phyloP scores from a whole-genome alignment of 2,888 invertebrate species.

The Tipula vernalis region DNA sequence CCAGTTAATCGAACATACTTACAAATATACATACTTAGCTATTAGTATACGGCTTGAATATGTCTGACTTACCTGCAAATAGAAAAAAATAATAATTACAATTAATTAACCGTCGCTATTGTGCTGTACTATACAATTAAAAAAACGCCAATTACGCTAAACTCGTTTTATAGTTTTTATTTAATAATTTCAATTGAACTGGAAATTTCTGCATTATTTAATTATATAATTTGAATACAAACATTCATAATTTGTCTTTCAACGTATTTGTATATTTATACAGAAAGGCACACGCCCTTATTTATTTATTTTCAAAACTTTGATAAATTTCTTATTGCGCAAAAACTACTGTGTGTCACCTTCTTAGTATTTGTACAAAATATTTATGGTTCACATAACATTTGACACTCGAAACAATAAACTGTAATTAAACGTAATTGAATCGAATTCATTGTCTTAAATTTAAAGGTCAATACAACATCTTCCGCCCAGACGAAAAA shows the following conservation, averaged over 20 bases:
- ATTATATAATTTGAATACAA: not conserved
- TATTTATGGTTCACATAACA: not conserved
- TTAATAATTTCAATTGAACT: not conserved
- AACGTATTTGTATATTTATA: too few relatives aligned
- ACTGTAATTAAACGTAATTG: not conserved
- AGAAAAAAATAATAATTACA: not conserved
- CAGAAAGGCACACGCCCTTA: too few relatives aligned
- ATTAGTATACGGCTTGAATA: not conserved
- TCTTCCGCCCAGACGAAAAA: not conserved
- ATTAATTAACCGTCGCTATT: not conserved
- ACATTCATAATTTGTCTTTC: too few relatives aligned
- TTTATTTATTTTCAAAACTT: too few relatives aligned
- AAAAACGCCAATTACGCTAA: not conserved
- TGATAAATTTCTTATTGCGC: too few relatives aligned
- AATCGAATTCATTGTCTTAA: not conserved
- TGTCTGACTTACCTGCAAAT: not conserved
- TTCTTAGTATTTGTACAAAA: not conserved
- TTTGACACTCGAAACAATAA: not conserved
- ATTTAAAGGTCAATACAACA: not conserved
- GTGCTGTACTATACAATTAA: not conserved
- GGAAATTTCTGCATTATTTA: not conserved
- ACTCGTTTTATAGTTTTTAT: not conserved
- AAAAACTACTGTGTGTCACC: not conserved
- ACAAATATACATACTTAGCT: too few relatives aligned
- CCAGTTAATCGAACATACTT: too few relatives aligned